Percentiles rank a stretch among this genome's conserved stretches.
These are phyloP conservation scores for Dasypolia templi DNA, from an alignment of 2,888 invertebrate species.

Conservation along the genomic window DNA sequence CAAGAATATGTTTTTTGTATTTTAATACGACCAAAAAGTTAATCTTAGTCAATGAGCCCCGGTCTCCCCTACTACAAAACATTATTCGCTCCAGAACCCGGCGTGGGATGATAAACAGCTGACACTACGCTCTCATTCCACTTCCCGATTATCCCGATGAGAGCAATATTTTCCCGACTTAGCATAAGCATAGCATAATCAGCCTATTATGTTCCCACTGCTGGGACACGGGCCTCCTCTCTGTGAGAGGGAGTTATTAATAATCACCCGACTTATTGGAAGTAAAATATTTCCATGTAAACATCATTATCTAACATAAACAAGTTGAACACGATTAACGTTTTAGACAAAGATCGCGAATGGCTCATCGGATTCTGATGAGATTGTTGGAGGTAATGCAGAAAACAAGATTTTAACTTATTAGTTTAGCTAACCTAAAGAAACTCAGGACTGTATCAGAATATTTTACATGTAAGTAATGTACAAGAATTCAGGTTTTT, in stretches of 20 bases:
- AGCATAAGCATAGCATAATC: too few relatives aligned
- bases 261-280: too few relatives aligned
- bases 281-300: too few relatives aligned
- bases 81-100: slow-evolving; percentile 58
- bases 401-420: slow-evolving; percentile 3
- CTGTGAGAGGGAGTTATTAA: too few relatives aligned
- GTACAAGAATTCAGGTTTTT: not conserved
- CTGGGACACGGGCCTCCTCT: too few relatives aligned
- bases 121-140: slow-evolving; percentile 52
- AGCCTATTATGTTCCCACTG: too few relatives aligned
- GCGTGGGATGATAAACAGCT: slow-evolving; percentile 64
- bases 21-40: not conserved
- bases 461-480: not conserved
- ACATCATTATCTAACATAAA: too few relatives aligned
- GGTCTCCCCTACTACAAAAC: slow-evolving; percentile 37
- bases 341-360: slow-evolving; percentile 13
- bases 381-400: not conserved
- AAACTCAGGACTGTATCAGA: not conserved
- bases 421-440: not conserved
- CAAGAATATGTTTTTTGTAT: not conserved
- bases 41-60: not conserved
- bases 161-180: slow-evolving; percentile 22
- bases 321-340: slow-evolving; percentile 27
- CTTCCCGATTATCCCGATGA: slow-evolving; percentile 38
- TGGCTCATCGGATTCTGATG: slow-evolving; percentile 9